These are phyloP conservation scores for Gastrophysa polygoni DNA, from an alignment of 2,888 invertebrate genomes.

Conservation along the genomic window DNA sequence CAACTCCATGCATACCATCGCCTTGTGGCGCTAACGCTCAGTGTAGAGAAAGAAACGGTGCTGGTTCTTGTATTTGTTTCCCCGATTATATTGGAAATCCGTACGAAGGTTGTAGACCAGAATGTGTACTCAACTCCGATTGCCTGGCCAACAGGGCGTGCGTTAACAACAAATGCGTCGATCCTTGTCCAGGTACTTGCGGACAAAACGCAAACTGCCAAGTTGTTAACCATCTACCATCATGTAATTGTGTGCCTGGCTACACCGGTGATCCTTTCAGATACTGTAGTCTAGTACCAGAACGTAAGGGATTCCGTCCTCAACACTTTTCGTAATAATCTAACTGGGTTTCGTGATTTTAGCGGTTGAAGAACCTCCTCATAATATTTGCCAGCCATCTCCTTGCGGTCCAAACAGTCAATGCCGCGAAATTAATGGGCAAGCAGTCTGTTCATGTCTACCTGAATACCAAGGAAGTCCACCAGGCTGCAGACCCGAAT, in stretches of 20 bases:
- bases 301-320: background rate
- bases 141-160: constrained; percentile 60
- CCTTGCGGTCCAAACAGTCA: constrained; percentile 84
- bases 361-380: constrained; percentile 36
- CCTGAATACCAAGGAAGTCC: constrained; percentile 72
- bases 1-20: constrained; percentile 68
- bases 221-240: constrained; percentile 65
- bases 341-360: constrained; percentile 6
- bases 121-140: constrained; percentile 61
- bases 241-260: constrained; percentile 62
- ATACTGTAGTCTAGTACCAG: constrained; percentile 46
- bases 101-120: constrained; percentile 61
- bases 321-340: background rate
- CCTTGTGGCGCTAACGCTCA: constrained; percentile 66
- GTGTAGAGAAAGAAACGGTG: constrained; percentile 63
- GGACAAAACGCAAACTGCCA: constrained; percentile 62
- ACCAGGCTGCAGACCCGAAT: constrained; percentile 72
- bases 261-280: constrained; percentile 64
- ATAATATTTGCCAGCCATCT: constrained; percentile 66
- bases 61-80: constrained; percentile 64
- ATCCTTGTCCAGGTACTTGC: constrained; percentile 65
- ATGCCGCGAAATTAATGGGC: constrained; percentile 72
- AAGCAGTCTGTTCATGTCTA: constrained; percentile 74
- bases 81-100: constrained; percentile 60
- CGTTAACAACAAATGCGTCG: constrained; percentile 61